A percentile compares a stretch with the other conserved stretches of the same genome.
phyloP scores from a whole-genome alignment of 2,113 vertebrate genomes.

The Epinephelus lanceolatus region DNA sequence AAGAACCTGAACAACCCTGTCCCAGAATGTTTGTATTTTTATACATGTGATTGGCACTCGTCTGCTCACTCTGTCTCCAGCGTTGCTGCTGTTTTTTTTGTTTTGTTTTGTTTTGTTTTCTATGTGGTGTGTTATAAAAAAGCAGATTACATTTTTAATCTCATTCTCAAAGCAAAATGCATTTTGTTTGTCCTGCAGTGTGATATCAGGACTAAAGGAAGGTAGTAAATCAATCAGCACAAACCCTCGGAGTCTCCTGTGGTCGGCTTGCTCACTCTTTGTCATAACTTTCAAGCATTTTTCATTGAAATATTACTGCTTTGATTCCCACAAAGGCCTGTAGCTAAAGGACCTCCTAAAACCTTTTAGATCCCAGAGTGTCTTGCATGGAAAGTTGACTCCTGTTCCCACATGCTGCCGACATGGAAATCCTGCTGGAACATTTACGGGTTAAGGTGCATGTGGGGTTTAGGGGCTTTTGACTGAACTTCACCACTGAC shows the following conservation, averaged over 20 bases:
- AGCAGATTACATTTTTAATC: no score
- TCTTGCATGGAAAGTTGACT: conserved; percentile 43
- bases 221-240: conserved; percentile 26
- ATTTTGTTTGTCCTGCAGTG: conserved; percentile 29
- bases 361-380: conserved; percentile 28
- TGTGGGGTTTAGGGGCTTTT: conserved; percentile 40
- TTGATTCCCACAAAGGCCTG: conserved; percentile 40
- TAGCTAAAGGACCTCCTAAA: conserved; percentile 35
- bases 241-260: conserved; percentile 7
- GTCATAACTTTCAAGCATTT: conserved; percentile 22
- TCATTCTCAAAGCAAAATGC: not conserved
- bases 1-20: no score
- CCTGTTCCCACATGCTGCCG: conserved; percentile 34
- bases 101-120: no score
- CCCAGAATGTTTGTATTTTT: no score
- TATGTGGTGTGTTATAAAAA: no score
- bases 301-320: conserved; percentile 58
- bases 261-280: not conserved
- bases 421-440: conserved; percentile 44
- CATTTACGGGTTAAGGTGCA: conserved; percentile 56
- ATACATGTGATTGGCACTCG: no score
- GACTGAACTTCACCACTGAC: conserved; percentile 59
- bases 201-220: not conserved
- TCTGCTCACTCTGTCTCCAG: no score
- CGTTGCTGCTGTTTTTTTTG: no score